Evolutionary conservation across 2,888 invertebrate genomes (phyloP).

Genomic region (Ennomos fuscantarius): DNA sequence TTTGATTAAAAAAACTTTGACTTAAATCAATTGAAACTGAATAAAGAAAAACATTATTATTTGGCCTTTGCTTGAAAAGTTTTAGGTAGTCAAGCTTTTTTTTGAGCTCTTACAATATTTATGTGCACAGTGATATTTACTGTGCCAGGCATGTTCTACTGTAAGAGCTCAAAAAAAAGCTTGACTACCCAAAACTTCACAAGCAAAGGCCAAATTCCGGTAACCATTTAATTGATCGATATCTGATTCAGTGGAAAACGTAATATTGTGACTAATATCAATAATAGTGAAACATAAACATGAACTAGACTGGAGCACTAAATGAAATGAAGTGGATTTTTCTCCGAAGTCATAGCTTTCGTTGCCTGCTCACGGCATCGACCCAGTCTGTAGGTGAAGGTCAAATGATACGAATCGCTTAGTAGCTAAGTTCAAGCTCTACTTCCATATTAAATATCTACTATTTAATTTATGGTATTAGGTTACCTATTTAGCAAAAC

Average conservation of each 20-base stretch:
- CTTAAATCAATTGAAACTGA: no score
- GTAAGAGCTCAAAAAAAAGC: not conserved
- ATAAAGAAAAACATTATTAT: no score
- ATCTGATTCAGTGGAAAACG: conserved; percentile 32
- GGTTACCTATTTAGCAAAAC: no score
- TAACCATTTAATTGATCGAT: conserved; percentile 24
- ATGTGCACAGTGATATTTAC: no score
- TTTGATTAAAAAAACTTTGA: no score
- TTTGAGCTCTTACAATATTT: no score
- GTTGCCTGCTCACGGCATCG: conserved; percentile 20
- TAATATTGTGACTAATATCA: conserved; percentile 29
- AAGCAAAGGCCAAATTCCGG: conserved; percentile 10
- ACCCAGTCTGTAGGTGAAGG: conserved; percentile 50
- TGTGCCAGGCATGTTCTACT: no score
- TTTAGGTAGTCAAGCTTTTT: not conserved
- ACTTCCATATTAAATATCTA: no score
- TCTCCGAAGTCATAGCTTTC: conserved; percentile 33
- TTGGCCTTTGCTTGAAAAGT: not conserved
- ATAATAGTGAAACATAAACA: conserved; percentile 34
- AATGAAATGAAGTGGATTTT: conserved; percentile 28
- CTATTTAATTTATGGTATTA: no score
- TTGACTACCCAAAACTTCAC: not conserved
- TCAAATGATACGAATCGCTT: conserved; percentile 56
- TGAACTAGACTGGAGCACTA: conserved; percentile 27
- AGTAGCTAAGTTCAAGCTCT: not conserved